These are phyloP conservation scores for Apogon talboti DNA, from an alignment of 2,797 vertebrate genomes.

Conservation along the genomic window DNA sequence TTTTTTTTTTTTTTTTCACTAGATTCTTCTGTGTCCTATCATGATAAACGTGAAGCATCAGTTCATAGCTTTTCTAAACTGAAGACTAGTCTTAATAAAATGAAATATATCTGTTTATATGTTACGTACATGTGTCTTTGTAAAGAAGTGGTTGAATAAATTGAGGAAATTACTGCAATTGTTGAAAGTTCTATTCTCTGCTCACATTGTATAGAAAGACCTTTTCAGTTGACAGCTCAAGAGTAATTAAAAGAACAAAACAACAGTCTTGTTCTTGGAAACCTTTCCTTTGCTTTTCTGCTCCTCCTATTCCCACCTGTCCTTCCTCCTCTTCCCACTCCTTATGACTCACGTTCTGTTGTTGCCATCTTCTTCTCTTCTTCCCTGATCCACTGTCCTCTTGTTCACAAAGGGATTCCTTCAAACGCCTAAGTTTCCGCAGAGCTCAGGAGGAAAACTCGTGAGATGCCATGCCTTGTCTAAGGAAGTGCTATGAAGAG, in stretches of 20 bases:
- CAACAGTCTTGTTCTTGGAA: conserved; percentile 12
- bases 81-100: too few species aligned
- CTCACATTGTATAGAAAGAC: too few species aligned
- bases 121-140: too few species aligned
- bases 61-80: too few species aligned
- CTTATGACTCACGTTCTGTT: conserved; percentile 4
- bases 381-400: conserved; percentile 27
- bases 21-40: conserved; percentile 12
- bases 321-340: conserved; percentile 14
- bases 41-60: conserved; percentile 1
- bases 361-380: conserved; percentile 5
- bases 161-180: too few species aligned
- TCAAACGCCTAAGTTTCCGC: conserved; percentile 86
- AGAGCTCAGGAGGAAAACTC: conserved; percentile 83
- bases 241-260: too few species aligned
- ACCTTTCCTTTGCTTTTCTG: background rate
- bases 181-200: too few species aligned
- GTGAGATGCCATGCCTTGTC: conserved; percentile 68
- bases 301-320: background rate
- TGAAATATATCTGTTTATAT: too few species aligned
- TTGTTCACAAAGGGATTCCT: conserved; percentile 80
- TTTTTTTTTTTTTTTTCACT: background rate
- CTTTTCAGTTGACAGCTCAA: too few species aligned
- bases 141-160: too few species aligned
- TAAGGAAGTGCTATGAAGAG: conserved; percentile 38